phyloP scores from a whole-genome alignment of 2,797 vertebrate genomes.

The Siniperca scherzeri region DNA sequence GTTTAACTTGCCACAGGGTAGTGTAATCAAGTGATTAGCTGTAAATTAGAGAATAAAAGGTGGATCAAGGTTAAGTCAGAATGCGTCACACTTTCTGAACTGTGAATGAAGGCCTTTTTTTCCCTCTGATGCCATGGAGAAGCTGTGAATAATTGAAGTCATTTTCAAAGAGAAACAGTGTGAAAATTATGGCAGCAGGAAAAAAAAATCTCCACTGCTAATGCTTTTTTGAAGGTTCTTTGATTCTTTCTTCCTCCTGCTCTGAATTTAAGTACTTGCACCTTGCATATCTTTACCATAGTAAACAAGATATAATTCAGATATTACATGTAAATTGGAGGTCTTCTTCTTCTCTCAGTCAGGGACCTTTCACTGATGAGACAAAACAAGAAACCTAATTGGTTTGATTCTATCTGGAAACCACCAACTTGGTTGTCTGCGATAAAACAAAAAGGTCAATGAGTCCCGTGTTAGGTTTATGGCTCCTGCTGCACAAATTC shows the following conservation, averaged over 20 bases:
- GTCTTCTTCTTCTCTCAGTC: neutral
- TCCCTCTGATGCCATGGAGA: conserved; percentile 1
- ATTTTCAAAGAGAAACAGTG: conserved; percentile 55
- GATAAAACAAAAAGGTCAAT: conserved; percentile 22
- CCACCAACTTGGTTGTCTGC: neutral
- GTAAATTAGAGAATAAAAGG: conserved; percentile 47
- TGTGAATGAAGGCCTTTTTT: conserved; percentile 39
- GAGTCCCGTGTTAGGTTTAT: conserved; percentile 3
- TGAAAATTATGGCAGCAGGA: conserved; percentile 41
- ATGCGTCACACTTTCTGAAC: conserved; percentile 50
- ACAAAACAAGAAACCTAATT: conserved; percentile 14
- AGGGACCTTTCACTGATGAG: conserved; percentile 1
- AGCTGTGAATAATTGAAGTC: conserved; percentile 60
- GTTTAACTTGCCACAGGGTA: neutral
- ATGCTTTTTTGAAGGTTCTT: conserved; percentile 7
- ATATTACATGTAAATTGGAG: neutral
- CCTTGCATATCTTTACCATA: conserved; percentile 3
- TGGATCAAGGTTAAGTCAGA: conserved; percentile 26
- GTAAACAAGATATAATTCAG: conserved; percentile 7
- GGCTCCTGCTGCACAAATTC: neutral
- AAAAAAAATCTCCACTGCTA: conserved; percentile 9
- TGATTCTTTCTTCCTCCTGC: conserved; percentile 14
- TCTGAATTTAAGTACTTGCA: conserved; percentile 32
- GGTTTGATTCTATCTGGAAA: conserved; percentile 23
- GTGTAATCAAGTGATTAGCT: conserved; percentile 43